A percentile compares a stretch with the other conserved stretches of the same genome.
phyloP scores from a whole-genome alignment of 2,113 vertebrate species.

The Hippocampus comes region DNA sequence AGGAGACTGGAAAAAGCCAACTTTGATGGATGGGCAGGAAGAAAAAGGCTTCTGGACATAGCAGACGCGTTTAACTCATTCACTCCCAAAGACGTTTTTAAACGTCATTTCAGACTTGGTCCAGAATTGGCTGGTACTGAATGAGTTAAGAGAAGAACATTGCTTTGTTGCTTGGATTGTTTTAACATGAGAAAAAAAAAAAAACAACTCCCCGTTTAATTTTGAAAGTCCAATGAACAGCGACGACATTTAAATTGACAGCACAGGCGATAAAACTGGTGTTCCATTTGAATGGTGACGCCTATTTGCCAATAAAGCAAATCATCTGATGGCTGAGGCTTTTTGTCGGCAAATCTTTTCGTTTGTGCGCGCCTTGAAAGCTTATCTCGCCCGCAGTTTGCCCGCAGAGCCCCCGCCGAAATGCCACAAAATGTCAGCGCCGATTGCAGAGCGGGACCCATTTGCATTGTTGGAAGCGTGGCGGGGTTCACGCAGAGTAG shows the following conservation, averaged over 20 bases:
- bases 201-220: too few relatives aligned
- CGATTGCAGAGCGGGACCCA: conserved; percentile 20
- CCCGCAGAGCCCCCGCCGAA: conserved; percentile 24
- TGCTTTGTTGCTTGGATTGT: too few relatives aligned
- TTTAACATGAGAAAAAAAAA: too few relatives aligned
- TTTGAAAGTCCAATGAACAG: too few relatives aligned
- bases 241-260: neutral
- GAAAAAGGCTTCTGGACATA: too few relatives aligned
- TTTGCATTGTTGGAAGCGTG: conserved; percentile 47
- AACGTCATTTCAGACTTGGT: too few relatives aligned
- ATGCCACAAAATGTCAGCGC: conserved; percentile 61
- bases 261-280: neutral
- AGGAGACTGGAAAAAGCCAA: too few relatives aligned
- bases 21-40: too few relatives aligned
- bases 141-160: too few relatives aligned
- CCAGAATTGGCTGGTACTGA: too few relatives aligned
- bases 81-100: too few relatives aligned
- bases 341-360: conserved; percentile 24
- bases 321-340: conserved; percentile 31
- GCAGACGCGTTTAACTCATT: too few relatives aligned
- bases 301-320: neutral
- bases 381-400: conserved; percentile 33
- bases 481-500: conserved; percentile 63
- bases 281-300: neutral
- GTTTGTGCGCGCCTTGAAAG: conserved; percentile 41